A percentile compares a stretch with the other conserved stretches of the same genome.
Conservation (phyloP, 2,888 invertebrate species). For the Monoplex corrugatus region DNA sequence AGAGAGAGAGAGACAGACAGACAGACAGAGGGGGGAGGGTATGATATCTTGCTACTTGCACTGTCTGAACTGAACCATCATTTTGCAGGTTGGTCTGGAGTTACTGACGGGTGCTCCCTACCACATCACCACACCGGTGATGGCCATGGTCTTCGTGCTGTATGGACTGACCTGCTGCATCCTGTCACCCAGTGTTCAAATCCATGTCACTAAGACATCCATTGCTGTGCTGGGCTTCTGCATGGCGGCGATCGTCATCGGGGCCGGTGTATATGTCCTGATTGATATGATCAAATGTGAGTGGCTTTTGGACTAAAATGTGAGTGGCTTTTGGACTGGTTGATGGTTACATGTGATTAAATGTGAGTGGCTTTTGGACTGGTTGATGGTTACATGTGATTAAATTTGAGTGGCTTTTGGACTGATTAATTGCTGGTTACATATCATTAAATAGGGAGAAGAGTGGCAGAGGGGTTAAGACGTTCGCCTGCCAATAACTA, state of each 20-base stretch:
- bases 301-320: conserved; percentile 16
- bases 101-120: conserved; percentile 63
- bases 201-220: conserved; percentile 53
- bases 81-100: conserved; percentile 59
- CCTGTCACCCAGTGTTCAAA: conserved; percentile 54
- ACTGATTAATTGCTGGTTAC: too few relatives aligned
- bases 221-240: conserved; percentile 58
- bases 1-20: not conserved
- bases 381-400: conserved; percentile 55
- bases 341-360: conserved; percentile 54
- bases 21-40: not conserved
- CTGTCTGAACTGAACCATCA: too few relatives aligned
- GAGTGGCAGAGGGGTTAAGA: too few relatives aligned
- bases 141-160: conserved; percentile 58
- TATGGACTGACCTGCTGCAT: conserved; percentile 60
- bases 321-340: too few relatives aligned
- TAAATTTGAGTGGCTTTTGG: conserved; percentile 51
- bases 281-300: conserved; percentile 58
- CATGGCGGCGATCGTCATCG: conserved; percentile 61
- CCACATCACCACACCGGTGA: conserved; percentile 59
- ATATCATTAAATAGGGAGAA: conserved; percentile 57
- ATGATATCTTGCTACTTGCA: too few relatives aligned
- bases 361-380: conserved; percentile 54
- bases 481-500: too few relatives aligned
- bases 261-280: conserved; percentile 60